Percentiles rank a stretch among this genome's conserved stretches.
Conservation (phyloP, 2,797 vertebrate genomes). For the Chromobotia macracanthus region DNA sequence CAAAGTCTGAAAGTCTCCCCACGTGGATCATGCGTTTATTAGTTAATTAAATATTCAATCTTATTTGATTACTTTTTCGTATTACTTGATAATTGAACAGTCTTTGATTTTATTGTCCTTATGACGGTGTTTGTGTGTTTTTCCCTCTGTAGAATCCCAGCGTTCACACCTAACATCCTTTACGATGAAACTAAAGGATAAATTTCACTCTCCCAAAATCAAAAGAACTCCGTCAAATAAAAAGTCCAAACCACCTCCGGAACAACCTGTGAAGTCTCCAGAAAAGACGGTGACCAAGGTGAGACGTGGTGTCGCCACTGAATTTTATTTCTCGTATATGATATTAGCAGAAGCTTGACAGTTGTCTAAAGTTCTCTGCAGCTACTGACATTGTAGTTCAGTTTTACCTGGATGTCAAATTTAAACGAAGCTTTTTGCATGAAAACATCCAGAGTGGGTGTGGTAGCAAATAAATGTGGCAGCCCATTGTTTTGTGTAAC, state of each 20-base stretch:
- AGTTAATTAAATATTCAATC: too few species aligned
- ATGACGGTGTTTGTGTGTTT: background rate
- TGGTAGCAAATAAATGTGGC: background rate
- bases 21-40: too few species aligned
- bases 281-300: conserved; percentile 85
- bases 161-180: conserved; percentile 89
- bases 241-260: conserved; percentile 78
- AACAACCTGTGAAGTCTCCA: conserved; percentile 77
- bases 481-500: too few species aligned
- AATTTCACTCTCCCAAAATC: conserved; percentile 89
- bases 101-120: background rate
- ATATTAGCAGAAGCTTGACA: too few species aligned
- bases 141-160: conserved; percentile 79
- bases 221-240: conserved; percentile 85
- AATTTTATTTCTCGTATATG: background rate
- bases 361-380: background rate
- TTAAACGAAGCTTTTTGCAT: too few species aligned
- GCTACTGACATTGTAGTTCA: background rate
- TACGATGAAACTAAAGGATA: conserved; percentile 92
- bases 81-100: background rate
- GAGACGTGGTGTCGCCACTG: conserved; percentile 21
- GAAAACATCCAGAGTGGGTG: conserved; percentile 52
- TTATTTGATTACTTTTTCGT: too few species aligned
- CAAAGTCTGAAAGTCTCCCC: conserved; percentile 1
- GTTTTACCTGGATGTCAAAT: background rate